Conservation (phyloP, 2,888 invertebrate genomes). For the Amiota communis region DNA sequence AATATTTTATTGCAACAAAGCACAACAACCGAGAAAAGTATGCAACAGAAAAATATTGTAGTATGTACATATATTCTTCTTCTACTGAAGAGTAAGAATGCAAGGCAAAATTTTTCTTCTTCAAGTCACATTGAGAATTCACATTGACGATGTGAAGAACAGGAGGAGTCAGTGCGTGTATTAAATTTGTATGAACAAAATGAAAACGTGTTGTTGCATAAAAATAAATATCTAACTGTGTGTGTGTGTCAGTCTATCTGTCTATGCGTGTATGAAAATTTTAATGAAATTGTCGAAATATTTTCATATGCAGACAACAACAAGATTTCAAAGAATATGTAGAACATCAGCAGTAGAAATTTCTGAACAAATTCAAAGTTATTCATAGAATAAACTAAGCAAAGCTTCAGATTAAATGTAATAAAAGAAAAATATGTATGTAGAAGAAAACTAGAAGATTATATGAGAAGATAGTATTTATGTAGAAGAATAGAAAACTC, state of each 20-base stretch:
- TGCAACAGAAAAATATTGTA: constrained; percentile 16
- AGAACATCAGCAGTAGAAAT: not conserved
- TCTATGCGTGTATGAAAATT: constrained; percentile 8
- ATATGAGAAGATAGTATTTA: too few species aligned
- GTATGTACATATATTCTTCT: too few species aligned
- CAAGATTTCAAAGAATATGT: too few species aligned
- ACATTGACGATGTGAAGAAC: not conserved
- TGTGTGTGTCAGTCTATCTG: constrained; percentile 1
- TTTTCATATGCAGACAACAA: constrained; percentile 13
- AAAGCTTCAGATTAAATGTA: too few species aligned
- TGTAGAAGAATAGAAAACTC: too few species aligned
- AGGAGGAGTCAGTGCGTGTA: constrained; percentile 3
- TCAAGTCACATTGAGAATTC: constrained; percentile 1
- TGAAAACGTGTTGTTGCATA: constrained; percentile 29
- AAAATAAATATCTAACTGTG: not conserved
- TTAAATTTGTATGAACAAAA: constrained; percentile 15
- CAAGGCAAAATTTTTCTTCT: not conserved
- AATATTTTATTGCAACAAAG: constrained; percentile 58
- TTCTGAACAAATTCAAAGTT: not conserved
- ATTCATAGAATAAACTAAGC: not conserved
- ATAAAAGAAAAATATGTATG: constrained; percentile 3
- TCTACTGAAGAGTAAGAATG: not conserved
- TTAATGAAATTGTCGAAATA: constrained; percentile 25
- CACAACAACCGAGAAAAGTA: constrained; percentile 21
- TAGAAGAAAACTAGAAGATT: too few species aligned